Conservation (phyloP, 2,888 invertebrate genomes). For the Pollenia angustigena region DNA sequence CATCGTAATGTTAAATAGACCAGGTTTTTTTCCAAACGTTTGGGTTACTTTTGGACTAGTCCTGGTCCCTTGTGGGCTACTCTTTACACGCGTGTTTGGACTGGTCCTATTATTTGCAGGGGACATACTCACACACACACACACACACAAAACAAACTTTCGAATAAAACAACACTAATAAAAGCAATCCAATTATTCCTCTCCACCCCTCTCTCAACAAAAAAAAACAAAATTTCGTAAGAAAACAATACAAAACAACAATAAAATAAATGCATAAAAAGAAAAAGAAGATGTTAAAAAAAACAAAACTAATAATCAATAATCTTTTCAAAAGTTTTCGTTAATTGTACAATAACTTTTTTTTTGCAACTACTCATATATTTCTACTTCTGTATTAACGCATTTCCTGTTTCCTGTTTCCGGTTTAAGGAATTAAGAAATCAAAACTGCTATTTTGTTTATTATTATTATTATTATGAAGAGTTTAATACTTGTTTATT, state of each 20-base stretch:
- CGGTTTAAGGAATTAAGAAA: slow-evolving; percentile 39
- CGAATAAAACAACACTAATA: not conserved
- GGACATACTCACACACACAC: too few species aligned
- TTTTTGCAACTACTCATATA: not conserved
- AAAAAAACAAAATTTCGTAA: not conserved
- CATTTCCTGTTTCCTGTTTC: slow-evolving; percentile 62
- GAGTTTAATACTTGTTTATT: not conserved
- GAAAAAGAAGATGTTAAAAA: not conserved
- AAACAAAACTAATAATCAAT: slow-evolving; percentile 42
- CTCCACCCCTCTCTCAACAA: not conserved
- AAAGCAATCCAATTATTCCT: not conserved
- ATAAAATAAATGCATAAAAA: slow-evolving; percentile 32
- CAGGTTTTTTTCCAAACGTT: too few species aligned
- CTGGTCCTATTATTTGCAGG: too few species aligned
- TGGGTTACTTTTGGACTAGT: too few species aligned
- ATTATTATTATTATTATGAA: not conserved
- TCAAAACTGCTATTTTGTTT: not conserved
- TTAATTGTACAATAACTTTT: slow-evolving; percentile 5
- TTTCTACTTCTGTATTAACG: not conserved
- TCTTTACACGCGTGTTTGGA: too few species aligned
- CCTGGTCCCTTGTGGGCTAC: too few species aligned
- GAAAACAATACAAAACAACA: not conserved
- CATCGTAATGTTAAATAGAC: too few species aligned
- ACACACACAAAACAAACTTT: not conserved
- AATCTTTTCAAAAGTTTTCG: slow-evolving; percentile 26